These are phyloP conservation scores for Dendroctonus valens DNA, from an alignment of 1,140 invertebrate genomes.

Conservation along the genomic window DNA sequence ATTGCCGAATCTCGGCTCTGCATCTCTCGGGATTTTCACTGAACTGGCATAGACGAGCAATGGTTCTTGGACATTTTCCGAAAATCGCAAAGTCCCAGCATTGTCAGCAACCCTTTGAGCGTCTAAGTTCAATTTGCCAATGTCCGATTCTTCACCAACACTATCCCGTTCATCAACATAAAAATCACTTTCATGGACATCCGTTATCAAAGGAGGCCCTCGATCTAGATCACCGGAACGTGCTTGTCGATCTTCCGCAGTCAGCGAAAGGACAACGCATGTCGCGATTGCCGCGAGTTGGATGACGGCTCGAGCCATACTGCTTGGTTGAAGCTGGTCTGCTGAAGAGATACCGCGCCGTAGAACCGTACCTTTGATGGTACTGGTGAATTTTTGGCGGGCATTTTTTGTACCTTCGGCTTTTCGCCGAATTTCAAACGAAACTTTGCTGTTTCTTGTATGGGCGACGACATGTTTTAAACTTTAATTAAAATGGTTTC, in stretches of 20 bases:
- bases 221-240: constrained; percentile 41
- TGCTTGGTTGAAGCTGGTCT: constrained; percentile 25
- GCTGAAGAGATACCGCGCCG: constrained; percentile 16
- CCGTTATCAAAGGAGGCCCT: constrained; percentile 26
- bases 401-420: constrained; percentile 3
- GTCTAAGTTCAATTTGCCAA: background rate
- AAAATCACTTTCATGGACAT: no score
- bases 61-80: no score
- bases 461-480: constrained; percentile 9
- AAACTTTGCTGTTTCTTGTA: background rate
- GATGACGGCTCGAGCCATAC: constrained; percentile 46
- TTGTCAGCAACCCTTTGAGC: no score
- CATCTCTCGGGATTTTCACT: no score
- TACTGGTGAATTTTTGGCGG: constrained; percentile 25
- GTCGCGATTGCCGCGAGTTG: constrained; percentile 39
- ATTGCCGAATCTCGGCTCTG: no score
- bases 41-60: no score
- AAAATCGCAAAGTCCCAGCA: no score
- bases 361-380: constrained; percentile 15
- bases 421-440: constrained; percentile 14
- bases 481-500: background rate
- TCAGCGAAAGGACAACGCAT: constrained; percentile 36
- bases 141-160: background rate
- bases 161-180: background rate
- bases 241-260: constrained; percentile 38